phyloP scores from a whole-genome alignment of 2,113 vertebrate genomes.

The Ranitomeya imitator region DNA sequence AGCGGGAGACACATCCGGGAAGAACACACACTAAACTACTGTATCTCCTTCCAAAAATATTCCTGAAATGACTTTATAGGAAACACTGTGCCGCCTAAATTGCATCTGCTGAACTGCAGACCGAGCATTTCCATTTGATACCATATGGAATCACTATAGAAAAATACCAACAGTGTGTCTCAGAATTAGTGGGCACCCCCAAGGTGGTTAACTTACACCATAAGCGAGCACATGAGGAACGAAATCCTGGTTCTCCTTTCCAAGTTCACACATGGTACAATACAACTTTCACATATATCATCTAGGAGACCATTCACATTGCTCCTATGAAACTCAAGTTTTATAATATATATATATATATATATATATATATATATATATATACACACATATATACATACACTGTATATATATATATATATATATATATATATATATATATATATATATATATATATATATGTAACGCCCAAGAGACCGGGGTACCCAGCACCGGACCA shows the following conservation, averaged over 20 bases:
- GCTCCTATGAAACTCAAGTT: neutral
- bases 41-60: neutral
- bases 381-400: no score
- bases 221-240: neutral
- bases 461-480: no score
- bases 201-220: neutral
- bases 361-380: no score
- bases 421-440: no score
- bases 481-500: no score
- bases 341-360: no score
- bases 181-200: neutral
- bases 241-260: neutral
- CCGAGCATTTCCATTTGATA: neutral
- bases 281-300: neutral
- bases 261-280: neutral
- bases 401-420: no score
- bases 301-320: neutral
- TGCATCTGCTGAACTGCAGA: neutral
- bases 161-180: neutral
- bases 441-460: no score
- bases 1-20: conserved; percentile 50
- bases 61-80: neutral
- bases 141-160: no score
- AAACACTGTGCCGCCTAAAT: neutral
- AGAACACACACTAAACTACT: conserved; percentile 39